Base-by-base conservation (phyloP, 2,888 invertebrate species). In the Rhaphigaster nebulosa region DNA sequence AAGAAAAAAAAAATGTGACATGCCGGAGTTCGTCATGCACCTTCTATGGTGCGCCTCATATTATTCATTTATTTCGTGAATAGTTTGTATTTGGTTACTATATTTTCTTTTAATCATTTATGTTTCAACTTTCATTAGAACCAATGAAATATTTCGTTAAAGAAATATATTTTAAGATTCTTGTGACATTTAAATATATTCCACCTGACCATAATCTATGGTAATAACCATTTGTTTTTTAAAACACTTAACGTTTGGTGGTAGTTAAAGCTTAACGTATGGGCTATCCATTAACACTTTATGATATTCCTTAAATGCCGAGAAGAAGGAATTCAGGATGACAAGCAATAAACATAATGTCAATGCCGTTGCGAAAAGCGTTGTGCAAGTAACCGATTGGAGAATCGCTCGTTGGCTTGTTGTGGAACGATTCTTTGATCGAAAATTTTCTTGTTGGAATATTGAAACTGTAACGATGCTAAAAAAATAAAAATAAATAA, bases 301-400 rank as follows among this genome's bases (percentile, higher is more conserved):
- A 76, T 12, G 70, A 15, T 38, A 23, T 20, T 20, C 29, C 34
- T 76, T 76, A 38, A 76, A 1, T 38, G 20, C 70, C 20, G 38
- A 38, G 23, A 23, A 38, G 38, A 38, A 38, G 38, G 70, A 76
- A 76, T 76, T 76, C 70, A 38, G 18, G 38, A 38, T 76, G 70
- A 76, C 70, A 20, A 38, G 70, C 70, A 76, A 23, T 23, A 38
- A 76, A 76, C 34, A 76, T 76, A 76, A 76, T 76, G 70, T 76
- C 34, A 76, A 34, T 10, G 34, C 34, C 8, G 26, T 76, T 38
- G 23, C 70, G 70, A 76, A 76, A 76, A 8, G 26, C 10, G 70
- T 70, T 70, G 70, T 34, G 70, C 70, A 76, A 76, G 34, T 26
- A 1, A 38, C 34, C 18, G 38, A 76, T 76, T 76, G 23, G 34